Evolutionary conservation across 2,888 invertebrate species (phyloP).

Genomic region (Xestobium rufovillosum): DNA sequence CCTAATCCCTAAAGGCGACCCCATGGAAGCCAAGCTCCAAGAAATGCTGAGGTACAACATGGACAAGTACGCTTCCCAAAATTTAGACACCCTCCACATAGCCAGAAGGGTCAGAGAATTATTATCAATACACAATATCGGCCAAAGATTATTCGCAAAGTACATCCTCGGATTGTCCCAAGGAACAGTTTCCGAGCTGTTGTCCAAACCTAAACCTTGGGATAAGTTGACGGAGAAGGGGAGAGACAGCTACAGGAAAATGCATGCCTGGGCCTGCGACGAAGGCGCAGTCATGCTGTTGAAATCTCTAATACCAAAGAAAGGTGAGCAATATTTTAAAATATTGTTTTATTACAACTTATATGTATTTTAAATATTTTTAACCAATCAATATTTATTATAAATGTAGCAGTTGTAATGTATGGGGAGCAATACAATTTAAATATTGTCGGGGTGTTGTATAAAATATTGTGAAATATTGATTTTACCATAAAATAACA

Average conservation of each 20-base stretch:
- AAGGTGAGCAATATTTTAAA: conserved; percentile 63
- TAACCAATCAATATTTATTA: too few species aligned
- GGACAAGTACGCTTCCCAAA: conserved; percentile 91
- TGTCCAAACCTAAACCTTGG: conserved; percentile 99
- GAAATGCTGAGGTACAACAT: conserved; percentile 93
- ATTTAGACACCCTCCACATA: conserved; percentile 91
- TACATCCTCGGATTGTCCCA: conserved; percentile 95
- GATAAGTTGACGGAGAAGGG: conserved; percentile 99
- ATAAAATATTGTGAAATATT: too few species aligned
- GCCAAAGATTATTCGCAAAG: conserved; percentile 96
- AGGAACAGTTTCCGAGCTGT: conserved; percentile 95
- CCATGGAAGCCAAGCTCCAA: conserved; percentile 87
- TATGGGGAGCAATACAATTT: too few species aligned
- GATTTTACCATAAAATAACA: too few species aligned
- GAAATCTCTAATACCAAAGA: conserved; percentile 96
- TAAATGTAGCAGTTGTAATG: too few species aligned
- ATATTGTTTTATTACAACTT: too few species aligned
- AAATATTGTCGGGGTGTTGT: too few species aligned
- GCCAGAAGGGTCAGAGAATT: conserved; percentile 88
- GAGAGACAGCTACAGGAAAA: conserved; percentile 96
- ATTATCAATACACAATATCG: conserved; percentile 95
- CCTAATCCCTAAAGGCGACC: conserved; percentile 85
- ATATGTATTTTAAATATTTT: too few species aligned
- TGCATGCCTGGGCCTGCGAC: conserved; percentile 99
- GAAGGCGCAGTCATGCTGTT: conserved; percentile 94